Base-by-base conservation (phyloP, 1,140 invertebrate genomes). In the Drosophila ficusphila region DNA sequence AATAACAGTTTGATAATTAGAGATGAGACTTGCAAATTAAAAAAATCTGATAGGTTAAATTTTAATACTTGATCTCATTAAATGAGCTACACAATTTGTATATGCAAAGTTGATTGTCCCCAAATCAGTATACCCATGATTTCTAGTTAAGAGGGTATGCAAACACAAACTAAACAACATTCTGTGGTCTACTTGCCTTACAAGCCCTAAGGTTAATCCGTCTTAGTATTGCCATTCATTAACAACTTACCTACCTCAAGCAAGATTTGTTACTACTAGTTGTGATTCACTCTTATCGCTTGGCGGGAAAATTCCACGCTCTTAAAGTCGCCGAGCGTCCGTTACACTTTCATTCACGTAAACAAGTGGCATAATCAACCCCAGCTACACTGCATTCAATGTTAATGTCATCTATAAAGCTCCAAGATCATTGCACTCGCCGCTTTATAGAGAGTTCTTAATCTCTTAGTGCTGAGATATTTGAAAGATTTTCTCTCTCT, bases 351-450 rank as follows among this genome's bases (percentile, higher is more conserved):
- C 49, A 68, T 41, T 68, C 33, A 39, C 34, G 48, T 46, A 61
- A 58, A 52, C 48, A 71, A 31, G 33, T 18, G 21, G 19, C 46
- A 75, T 47, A 73, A 58, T 31, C 57, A 54, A 25, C 21, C 16
- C 31, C 31, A 8, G 12, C 36, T 56, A 44, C 39, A 16, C 44
- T 49, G 49, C 31, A 12, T 60, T 52, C 76, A 79, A 79, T 79
- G 76, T 79, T 79, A 79, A 79, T 79, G 70, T 60, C 69, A 42
- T 42, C 25, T 42, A 34, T 36, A 62, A 21, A 25, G 64, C 31
- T 12, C 6, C 38, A 48, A 79, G 76, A 79, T 79, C 76, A 79
- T 48, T 79, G 76, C 76, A 79, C 76, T 67, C 52, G 38, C 4
- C 5, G 25, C 25, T 49, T 5, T 34, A 51, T 25, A 25, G 18